Base-by-base conservation (phyloP, 2,113 vertebrate genomes). In the Centropus bengalensis region DNA sequence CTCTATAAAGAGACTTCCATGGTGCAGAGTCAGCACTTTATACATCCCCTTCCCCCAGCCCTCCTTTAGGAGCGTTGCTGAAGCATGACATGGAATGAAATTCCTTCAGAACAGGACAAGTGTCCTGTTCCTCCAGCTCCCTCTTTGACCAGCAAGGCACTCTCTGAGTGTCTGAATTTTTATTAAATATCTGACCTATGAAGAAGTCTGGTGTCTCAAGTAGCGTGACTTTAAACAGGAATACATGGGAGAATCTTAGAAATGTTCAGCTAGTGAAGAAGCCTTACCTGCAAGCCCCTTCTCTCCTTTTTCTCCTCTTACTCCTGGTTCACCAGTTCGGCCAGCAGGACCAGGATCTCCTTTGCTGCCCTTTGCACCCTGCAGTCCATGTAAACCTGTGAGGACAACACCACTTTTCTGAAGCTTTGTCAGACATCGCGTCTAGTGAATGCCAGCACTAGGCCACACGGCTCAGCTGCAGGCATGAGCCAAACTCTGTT, bases 241-340 rank as follows among this genome's bases (percentile, higher is more conserved):
- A 47, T 47, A 58, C 8, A 3, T 32, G 21, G 15, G 54, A 86
- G 36, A 80, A 68, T 30, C 44, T 74, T 45, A 9, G 42, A 79
- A 77, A 42, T 12, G 6, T 40, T 71, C 49, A 55, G n/a, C 17
- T 5, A 58, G 18, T 15, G 44, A 71, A 91, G 44, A 45, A 15
- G 6, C 14, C 96, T 96, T 96, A 98, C 98, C 98, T 92, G 54
- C 10, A 64, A 52, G 5, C 6, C 97, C 97, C 6, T 4, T 33
- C 3, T 94, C 60, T 73, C 98, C 98, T 86, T 91, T 97, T 74
- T 96, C 38, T 75, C 98, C 98, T 92, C 89, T 96, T 5, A 14
- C 6, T 56, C 97, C 98, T 44, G 68, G 60, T 66, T 30, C 42
- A 27, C 98, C 98, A 70, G 86, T 79, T 42, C 14, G 84, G 30